A percentile compares a stretch with the other conserved stretches of the same genome.
Conservation (phyloP, 30 jellyfish, hydroid and myxozoan genomes). For the Catostylus mosaicus region DNA sequence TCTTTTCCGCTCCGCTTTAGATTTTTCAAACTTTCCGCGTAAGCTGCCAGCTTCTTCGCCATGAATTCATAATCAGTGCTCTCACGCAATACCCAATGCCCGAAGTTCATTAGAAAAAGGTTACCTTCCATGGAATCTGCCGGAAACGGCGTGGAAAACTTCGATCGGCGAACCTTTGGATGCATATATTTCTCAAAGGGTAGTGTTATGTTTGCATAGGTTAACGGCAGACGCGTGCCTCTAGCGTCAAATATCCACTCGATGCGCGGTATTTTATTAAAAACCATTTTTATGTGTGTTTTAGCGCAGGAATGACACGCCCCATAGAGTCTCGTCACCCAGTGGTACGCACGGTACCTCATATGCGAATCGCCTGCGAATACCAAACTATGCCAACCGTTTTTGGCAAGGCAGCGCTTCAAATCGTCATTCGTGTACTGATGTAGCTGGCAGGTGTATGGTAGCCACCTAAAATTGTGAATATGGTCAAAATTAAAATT, state of each 20-base stretch:
- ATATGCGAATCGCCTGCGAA: conserved; percentile 97
- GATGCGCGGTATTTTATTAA: conserved; percentile 88
- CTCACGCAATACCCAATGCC: conserved; percentile 96
- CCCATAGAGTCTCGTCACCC: conserved; percentile 96
- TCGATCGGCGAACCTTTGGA: conserved; percentile 94
- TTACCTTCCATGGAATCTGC: conserved; percentile 69
- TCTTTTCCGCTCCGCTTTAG: conserved; percentile 60
- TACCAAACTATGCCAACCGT: conserved; percentile 83
- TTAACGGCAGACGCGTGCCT: conserved; percentile 93
- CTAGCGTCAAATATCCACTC: conserved; percentile 98
- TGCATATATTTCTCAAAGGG: conserved; percentile 92
- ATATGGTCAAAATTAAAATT: conserved; percentile 85
- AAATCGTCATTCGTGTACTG: conserved; percentile 88
- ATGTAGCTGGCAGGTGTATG: conserved; percentile 92
- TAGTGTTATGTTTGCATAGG: conserved; percentile 68
- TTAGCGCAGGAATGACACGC: conserved; percentile 93
- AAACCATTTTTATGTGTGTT: conserved; percentile 93
- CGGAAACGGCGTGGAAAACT: conserved; percentile 92
- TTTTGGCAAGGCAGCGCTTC: conserved; percentile 82
- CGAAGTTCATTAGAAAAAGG: conserved; percentile 81
- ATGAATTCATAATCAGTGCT: conserved; percentile 70
- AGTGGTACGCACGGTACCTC: conserved; percentile 97
- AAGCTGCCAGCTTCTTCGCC: conserved; percentile 67
- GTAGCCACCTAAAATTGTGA: conserved; percentile 93
- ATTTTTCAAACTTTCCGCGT: conserved; percentile 66